Base-by-base conservation (phyloP, 92 coral and sea anemone species). In the Montipora capitata region DNA sequence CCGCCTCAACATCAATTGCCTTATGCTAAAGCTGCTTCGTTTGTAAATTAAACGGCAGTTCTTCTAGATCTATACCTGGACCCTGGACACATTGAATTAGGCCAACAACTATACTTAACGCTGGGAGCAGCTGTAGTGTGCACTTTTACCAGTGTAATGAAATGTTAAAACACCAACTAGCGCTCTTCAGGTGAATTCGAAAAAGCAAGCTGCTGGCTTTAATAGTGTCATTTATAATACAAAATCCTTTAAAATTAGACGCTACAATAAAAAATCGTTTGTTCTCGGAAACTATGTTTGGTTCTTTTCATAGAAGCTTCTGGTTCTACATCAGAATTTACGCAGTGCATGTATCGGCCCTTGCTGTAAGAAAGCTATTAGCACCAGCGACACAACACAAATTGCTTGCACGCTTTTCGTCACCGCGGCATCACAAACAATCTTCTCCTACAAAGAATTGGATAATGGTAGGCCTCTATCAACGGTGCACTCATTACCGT, bases 401-500 rank as follows among this genome's bases (percentile, higher is more conserved):
- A 40, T 72, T 43, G 42, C 61, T 54, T 9, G 13, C 44, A 51
- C 7, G 72, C 57, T 57, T 83, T 83, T 72, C 87, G 72, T 83
- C 87, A 83, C 35, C 35, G 35, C 35, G 35, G 35, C 87, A 59
- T 81, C 56, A 59, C 68, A 68, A 68, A 67, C 65, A 20, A 68
- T 10, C 7, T 40, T 51, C 15, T 39, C 64, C 43, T 20, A 10
- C 57, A 42, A 43, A 59, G 59, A 65, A 16, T 12, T 42, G 78
- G 78, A 69, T 82, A 82, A 82, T 82, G 58, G 10, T 56, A 58
- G 15, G 59, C 9, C 79, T 83, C 87, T 56, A 72, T 83, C 91
- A 88, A 59, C 91, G 64, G 70, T 57, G 65, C 64, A 16, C 75
- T 54, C 61, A 17, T 35, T 18, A 80, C 12, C 42, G 44, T 15